Evolutionary conservation across 2,113 vertebrate genomes (phyloP).

Genomic region (Lutjanus erythropterus): DNA sequence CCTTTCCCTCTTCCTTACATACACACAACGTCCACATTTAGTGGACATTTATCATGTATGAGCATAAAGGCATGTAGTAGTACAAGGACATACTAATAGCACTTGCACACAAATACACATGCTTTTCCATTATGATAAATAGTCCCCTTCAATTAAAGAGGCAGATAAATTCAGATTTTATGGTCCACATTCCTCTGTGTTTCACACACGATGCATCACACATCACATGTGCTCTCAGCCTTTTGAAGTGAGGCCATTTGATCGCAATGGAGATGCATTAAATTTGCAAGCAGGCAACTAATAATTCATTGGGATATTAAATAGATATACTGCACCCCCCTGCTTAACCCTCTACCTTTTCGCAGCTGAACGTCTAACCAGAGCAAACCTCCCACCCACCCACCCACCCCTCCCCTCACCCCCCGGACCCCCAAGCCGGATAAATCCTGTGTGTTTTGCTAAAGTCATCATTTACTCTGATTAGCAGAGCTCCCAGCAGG

Average conservation of each 20-base stretch:
- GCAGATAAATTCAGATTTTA: slow-evolving; percentile 24
- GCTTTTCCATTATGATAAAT: slow-evolving; percentile 5
- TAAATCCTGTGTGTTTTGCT: slow-evolving; percentile 49
- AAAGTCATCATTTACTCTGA: slow-evolving; percentile 65
- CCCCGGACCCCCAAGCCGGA: not conserved
- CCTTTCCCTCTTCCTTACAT: no score
- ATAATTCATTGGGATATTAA: slow-evolving; percentile 47
- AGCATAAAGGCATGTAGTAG: not conserved
- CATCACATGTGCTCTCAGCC: not conserved
- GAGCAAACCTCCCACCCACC: not conserved
- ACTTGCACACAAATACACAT: not conserved
- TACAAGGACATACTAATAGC: not conserved
- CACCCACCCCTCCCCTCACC: no score
- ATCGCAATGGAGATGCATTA: slow-evolving; percentile 26
- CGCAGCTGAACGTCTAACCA: slow-evolving; percentile 1
- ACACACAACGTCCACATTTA: not conserved
- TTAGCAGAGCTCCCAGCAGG: slow-evolving; percentile 45
- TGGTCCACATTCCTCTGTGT: not conserved
- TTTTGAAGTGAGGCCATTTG: slow-evolving; percentile 26
- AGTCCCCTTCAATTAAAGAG: slow-evolving; percentile 6
- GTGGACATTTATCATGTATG: not conserved
- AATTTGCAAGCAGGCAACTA: slow-evolving; percentile 11
- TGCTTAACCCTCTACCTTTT: slow-evolving; percentile 26
- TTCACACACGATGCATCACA: not conserved
- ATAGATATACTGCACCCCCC: slow-evolving; percentile 26